A percentile compares a stretch with the other conserved stretches of the same genome.
Conservation (phyloP, 1,140 invertebrate genomes). For the Trichogramma pretiosum region DNA sequence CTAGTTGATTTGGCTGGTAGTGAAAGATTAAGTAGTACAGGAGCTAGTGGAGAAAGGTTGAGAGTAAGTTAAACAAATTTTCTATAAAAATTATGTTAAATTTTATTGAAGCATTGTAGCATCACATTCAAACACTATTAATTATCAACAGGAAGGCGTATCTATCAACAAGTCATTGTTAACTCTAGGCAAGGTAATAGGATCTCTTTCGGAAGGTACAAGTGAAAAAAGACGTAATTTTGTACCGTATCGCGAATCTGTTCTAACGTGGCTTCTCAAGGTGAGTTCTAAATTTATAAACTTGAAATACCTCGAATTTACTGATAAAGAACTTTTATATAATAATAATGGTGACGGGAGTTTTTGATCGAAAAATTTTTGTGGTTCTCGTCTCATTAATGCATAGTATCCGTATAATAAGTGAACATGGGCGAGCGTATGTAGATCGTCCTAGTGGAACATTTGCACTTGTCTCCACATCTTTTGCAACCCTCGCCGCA, state of each 20-base stretch:
- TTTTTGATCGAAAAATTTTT: too few species aligned
- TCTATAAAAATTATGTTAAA: slow-evolving; percentile 5
- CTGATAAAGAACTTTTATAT: slow-evolving; percentile 36
- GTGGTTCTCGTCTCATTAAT: slow-evolving; percentile 25
- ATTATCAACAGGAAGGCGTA: slow-evolving; percentile 64
- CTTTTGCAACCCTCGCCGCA: slow-evolving; percentile 28
- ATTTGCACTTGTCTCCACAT: slow-evolving; percentile 32
- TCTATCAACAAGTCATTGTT: slow-evolving; percentile 69
- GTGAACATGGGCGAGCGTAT: slow-evolving; percentile 33
- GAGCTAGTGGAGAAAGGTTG: slow-evolving; percentile 61
- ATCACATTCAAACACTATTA: too few species aligned
- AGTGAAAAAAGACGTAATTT: slow-evolving; percentile 49
- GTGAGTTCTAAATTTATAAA: slow-evolving; percentile 32
- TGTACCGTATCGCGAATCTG: slow-evolving; percentile 58
- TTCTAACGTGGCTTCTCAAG: slow-evolving; percentile 71
- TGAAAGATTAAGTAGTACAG: slow-evolving; percentile 61
- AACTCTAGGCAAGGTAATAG: slow-evolving; percentile 79
- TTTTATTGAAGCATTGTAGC: too few species aligned
- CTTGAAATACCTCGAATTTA: neutral
- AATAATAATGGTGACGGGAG: too few species aligned
- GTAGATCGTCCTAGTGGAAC: slow-evolving; percentile 25
- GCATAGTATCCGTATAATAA: slow-evolving; percentile 36
- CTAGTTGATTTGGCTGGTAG: slow-evolving; percentile 81
- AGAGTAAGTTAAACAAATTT: too few species aligned
- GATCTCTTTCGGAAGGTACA: slow-evolving; percentile 49